phyloP scores from a whole-genome alignment of 2,797 vertebrate species.

The Peromyscus melanophrys region DNA sequence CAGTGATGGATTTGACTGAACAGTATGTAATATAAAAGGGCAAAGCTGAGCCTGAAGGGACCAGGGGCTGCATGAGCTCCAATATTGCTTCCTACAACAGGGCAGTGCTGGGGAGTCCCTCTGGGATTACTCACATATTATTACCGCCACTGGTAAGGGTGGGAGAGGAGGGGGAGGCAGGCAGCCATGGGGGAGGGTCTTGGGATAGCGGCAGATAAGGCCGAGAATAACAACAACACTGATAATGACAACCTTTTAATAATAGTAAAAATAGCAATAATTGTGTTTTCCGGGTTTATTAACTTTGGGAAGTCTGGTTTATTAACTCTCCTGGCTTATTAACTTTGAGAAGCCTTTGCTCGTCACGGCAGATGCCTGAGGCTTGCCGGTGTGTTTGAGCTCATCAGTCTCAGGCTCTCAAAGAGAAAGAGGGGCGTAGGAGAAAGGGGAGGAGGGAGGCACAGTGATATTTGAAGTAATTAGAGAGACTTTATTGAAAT shows the following conservation, averaged over 20 bases:
- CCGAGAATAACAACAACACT: constrained; percentile 71
- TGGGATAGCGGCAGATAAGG: neutral
- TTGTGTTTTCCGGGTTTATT: constrained; percentile 81
- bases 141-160: constrained; percentile 79
- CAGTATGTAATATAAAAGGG: constrained; percentile 84
- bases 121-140: constrained; percentile 85
- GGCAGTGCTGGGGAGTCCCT: constrained; percentile 72
- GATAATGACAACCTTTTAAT: constrained; percentile 80
- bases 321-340: constrained; percentile 87
- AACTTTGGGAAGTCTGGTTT: constrained; percentile 81
- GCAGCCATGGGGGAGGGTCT: neutral
- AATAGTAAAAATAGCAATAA: constrained; percentile 78
- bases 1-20: constrained; percentile 82
- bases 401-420: constrained; percentile 56
- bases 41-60: constrained; percentile 78
- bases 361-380: constrained; percentile 29
- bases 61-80: constrained; percentile 64
- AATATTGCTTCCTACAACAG: constrained; percentile 85
- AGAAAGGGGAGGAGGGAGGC: constrained; percentile 56
- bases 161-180: constrained; percentile 10
- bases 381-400: constrained; percentile 63
- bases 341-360: constrained; percentile 82
- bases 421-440: constrained; percentile 70
- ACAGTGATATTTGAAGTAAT: constrained; percentile 80
- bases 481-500: constrained; percentile 83